Base-by-base conservation (phyloP, 2,113 vertebrate genomes). In the Agelaius phoeniceus region DNA sequence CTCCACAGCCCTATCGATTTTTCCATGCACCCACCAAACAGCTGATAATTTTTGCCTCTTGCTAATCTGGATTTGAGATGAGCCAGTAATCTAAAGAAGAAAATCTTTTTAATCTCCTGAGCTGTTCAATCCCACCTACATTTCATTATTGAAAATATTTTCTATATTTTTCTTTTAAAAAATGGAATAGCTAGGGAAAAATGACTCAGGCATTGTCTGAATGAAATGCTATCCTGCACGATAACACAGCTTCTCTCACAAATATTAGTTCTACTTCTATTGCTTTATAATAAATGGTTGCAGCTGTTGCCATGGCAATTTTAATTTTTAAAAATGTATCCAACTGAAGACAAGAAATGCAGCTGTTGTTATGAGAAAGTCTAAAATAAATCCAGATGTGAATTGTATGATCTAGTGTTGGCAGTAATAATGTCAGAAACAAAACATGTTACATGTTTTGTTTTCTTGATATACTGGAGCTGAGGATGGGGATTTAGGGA, bases 231-330 rank as follows among this genome's bases (percentile, higher is more conserved):
- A 85, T 94, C 91, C 94, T 91, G 91, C 88, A 93, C 90, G 93
- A 94, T 92, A 96, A 84, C 63, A 76, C 22, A 69, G 76, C 58
- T 94, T 94, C 90, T 93, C 94, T 93, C 92, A 89, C 91, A 96
- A 90, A 97, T 97, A 98, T 94, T 97, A 96, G 94, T 93, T 84
- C 94, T 96, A 92, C 95, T 92, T 95, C 95, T 84, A 66, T 84
- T 66, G 95, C 96, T 95, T 94, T 85, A 67, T 97, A 96, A 98
- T 98, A 96, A 98, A 97, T 94, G 96, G 94, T 96, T 97, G 93
- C 95, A 95, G 91, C 92, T 96, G 98, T 98, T 98, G 96, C 95
- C 83, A 98, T 97, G 96, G 95, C 4, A 83, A 98, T 97, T 97
- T 97, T 97, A 93, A 95, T 97, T 98, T 98, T 90, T 13, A 88